A percentile compares a stretch with the other conserved stretches of the same genome.
phyloP scores from a whole-genome alignment of 2,888 invertebrate species.

The Quadriops clusia region DNA sequence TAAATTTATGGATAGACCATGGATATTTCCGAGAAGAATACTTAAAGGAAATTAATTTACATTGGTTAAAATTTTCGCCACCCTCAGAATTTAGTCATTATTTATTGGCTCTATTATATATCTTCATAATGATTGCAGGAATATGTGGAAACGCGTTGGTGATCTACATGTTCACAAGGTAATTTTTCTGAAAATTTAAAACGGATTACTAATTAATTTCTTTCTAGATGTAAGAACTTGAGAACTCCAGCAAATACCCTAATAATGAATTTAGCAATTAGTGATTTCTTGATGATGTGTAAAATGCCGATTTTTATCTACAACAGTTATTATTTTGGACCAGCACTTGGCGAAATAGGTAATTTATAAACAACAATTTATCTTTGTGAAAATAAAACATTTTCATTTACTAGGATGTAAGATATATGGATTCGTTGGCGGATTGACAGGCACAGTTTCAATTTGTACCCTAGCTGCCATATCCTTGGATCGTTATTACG shows the following conservation, averaged over 20 bases:
- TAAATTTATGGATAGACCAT: conserved; percentile 39
- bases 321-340: conserved; percentile 61
- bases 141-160: conserved; percentile 59
- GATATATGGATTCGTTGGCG: conserved; percentile 69
- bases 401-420: conserved; percentile 49
- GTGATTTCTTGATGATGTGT: conserved; percentile 59
- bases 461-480: conserved; percentile 72
- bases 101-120: conserved; percentile 48
- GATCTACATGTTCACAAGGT: conserved; percentile 61
- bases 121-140: conserved; percentile 53
- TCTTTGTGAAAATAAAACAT: conserved; percentile 11
- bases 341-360: conserved; percentile 62
- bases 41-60: conserved; percentile 49
- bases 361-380: conserved; percentile 21
- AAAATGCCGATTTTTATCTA: conserved; percentile 65
- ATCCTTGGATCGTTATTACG: conserved; percentile 70
- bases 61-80: conserved; percentile 61
- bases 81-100: conserved; percentile 46
- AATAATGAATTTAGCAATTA: conserved; percentile 62
- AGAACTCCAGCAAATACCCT: conserved; percentile 64
- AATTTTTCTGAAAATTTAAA: conserved; percentile 27
- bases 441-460: conserved; percentile 67
- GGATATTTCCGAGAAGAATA: conserved; percentile 48
- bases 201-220: conserved; percentile 5
- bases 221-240: conserved; percentile 54